phyloP scores from a whole-genome alignment of 2,797 vertebrate genomes.

The Mormyrops attenuatus region DNA sequence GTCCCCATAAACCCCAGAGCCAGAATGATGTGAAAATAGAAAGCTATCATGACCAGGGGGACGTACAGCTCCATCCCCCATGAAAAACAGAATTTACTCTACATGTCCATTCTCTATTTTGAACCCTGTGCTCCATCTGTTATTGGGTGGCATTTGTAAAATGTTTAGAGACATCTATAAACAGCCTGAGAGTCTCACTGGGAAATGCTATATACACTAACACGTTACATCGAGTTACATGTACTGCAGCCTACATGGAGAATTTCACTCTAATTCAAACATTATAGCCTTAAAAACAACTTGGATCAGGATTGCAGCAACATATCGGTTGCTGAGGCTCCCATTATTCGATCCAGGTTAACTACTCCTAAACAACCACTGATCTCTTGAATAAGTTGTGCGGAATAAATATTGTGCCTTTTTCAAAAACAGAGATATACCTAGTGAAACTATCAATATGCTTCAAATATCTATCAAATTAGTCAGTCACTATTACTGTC shows the following conservation, averaged over 20 bases:
- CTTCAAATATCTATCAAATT: neutral
- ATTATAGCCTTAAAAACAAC: neutral
- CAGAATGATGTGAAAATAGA: slow-evolving; percentile 32
- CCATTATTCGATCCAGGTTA: neutral
- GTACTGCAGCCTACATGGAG: neutral
- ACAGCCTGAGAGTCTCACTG: neutral
- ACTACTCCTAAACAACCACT: neutral
- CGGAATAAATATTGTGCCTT: neutral
- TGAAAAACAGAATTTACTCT: slow-evolving; percentile 41
- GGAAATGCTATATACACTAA: neutral
- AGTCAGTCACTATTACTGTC: neutral
- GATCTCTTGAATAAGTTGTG: neutral
- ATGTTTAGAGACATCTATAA: slow-evolving; percentile 9
- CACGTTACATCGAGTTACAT: neutral
- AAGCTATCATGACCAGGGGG: slow-evolving; percentile 57
- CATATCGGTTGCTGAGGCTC: neutral
- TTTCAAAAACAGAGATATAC: neutral
- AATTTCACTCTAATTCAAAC: neutral
- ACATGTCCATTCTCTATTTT: neutral
- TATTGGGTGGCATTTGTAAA: slow-evolving; percentile 21
- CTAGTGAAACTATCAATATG: neutral
- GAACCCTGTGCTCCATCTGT: slow-evolving; percentile 24
- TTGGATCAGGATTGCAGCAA: neutral
- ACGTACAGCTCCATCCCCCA: slow-evolving; percentile 51
- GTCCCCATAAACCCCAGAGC: slow-evolving; percentile 63